These are phyloP conservation scores for Crotalus helleri DNA, from an alignment of 2,113 vertebrate genomes.

Conservation along the genomic window DNA sequence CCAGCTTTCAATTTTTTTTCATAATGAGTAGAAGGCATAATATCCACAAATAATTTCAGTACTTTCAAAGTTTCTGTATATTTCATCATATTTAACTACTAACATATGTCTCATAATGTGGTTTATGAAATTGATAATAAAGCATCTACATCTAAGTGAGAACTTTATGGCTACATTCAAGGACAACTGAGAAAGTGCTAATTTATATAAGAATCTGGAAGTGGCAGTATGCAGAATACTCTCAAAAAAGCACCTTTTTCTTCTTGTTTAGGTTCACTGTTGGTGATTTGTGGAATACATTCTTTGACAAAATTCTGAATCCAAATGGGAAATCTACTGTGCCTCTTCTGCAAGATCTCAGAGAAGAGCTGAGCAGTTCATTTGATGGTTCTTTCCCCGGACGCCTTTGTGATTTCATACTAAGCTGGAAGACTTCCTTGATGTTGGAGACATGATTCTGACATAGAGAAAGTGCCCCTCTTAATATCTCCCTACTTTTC, in stretches of 20 bases:
- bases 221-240: fast-evolving
- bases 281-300: slow-evolving; percentile 70
- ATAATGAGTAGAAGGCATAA: neutral
- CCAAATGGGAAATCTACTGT: slow-evolving; percentile 63
- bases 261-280: slow-evolving; percentile 61
- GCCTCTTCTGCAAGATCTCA: slow-evolving; percentile 69
- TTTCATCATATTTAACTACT: neutral
- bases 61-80: neutral
- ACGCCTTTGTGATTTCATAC: slow-evolving; percentile 65
- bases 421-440: slow-evolving; percentile 60
- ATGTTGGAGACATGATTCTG: slow-evolving; percentile 46
- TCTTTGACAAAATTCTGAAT: slow-evolving; percentile 77
- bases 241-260: slow-evolving; percentile 47
- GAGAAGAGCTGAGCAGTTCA: slow-evolving; percentile 59
- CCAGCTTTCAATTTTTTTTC: neutral
- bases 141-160: neutral
- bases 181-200: neutral
- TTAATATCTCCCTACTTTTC: neutral
- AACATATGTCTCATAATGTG: neutral
- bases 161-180: neutral
- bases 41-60: neutral
- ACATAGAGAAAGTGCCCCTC: slow-evolving; percentile 4
- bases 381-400: slow-evolving; percentile 68
- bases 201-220: neutral
- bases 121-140: neutral